Conservation (phyloP, 2,888 invertebrate genomes). For the Eudemis profundana region DNA sequence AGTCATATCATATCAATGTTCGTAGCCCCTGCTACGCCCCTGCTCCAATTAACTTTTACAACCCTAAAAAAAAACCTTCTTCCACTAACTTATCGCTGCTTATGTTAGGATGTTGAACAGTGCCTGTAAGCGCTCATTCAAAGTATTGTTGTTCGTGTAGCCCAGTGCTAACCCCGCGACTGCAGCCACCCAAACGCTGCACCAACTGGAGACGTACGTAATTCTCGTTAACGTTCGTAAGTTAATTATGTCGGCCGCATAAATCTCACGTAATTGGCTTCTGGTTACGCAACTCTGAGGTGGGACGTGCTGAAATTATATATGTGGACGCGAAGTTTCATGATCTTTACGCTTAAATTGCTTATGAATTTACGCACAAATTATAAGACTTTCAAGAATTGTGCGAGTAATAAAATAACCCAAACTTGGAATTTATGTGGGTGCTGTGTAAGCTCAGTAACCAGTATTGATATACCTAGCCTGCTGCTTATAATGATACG, state of each 20-base stretch:
- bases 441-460: no score
- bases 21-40: no score
- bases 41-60: no score
- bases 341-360: constrained; percentile 58
- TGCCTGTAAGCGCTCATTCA: no score
- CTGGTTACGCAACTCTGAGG: constrained; percentile 83
- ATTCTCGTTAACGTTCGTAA: constrained; percentile 59
- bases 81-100: no score
- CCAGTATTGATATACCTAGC: no score
- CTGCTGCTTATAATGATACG: no score
- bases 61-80: no score
- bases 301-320: constrained; percentile 84
- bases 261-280: constrained; percentile 86
- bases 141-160: no score
- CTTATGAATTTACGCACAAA: constrained; percentile 57
- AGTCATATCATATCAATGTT: no score
- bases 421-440: neutral
- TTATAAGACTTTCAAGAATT: constrained; percentile 43
- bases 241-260: constrained; percentile 85
- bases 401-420: no score
- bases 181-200: constrained; percentile 35
- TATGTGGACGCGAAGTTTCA: constrained; percentile 78
- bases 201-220: constrained; percentile 39
- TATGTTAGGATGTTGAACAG: no score
- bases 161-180: constrained; percentile 17